Evolutionary conservation across 2,113 vertebrate genomes (phyloP).

Genomic region (Capreolus pygargus): DNA sequence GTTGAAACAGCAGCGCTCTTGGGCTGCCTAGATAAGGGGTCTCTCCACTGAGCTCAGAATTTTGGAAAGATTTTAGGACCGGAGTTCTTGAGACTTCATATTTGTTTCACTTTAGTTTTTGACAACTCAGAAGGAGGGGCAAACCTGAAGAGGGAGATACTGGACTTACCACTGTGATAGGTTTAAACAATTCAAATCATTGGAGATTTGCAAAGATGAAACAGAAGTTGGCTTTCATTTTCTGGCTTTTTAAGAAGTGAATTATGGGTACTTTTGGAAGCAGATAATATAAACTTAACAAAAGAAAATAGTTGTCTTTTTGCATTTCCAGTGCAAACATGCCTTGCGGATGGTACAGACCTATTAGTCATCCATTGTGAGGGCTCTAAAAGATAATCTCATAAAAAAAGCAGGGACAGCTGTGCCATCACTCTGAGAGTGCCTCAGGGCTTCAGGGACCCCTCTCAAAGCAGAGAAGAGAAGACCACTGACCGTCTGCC

Average conservation of each 20-base stretch:
- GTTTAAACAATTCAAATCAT: background rate
- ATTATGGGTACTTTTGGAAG: background rate
- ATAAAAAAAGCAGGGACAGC: constrained; percentile 42
- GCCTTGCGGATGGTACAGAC: background rate
- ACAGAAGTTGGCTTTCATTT: background rate
- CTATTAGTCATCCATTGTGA: constrained; percentile 35
- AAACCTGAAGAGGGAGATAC: background rate
- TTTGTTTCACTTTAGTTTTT: background rate
- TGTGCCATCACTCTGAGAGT: constrained; percentile 30
- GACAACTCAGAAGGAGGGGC: background rate
- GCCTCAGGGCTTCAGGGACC: constrained; percentile 47
- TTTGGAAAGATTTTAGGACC: background rate
- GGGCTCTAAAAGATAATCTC: background rate
- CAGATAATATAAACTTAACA: constrained; percentile 1
- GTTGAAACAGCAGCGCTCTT: background rate
- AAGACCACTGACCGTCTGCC: constrained; percentile 40
- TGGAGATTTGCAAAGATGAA: background rate
- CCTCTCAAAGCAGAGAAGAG: constrained; percentile 56
- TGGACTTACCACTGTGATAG: background rate
- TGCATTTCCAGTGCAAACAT: constrained; percentile 2
- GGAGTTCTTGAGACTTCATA: background rate
- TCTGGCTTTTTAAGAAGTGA: constrained; percentile 14
- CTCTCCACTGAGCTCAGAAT: background rate
- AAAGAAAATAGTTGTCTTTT: constrained; percentile 41
- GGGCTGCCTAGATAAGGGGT: background rate